Evolutionary conservation across 2,797 vertebrate genomes (phyloP), one percentile per base, ranked within the genome.

Genomic region (Malurus splendens): DNA sequence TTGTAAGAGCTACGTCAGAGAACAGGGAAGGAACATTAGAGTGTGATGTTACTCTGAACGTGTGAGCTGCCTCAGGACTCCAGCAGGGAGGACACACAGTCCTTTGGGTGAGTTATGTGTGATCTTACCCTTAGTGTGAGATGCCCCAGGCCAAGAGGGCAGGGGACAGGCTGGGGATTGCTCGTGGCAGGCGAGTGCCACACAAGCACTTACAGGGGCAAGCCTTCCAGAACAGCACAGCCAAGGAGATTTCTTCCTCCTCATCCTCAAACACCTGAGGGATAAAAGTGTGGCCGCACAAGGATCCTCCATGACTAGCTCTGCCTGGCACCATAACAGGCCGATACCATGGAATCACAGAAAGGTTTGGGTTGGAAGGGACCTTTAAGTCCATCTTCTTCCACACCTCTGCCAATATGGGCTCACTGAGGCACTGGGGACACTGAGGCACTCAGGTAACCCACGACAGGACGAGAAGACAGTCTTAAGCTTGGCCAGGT

Each of bases 291-390:
- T 4, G 42, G 19, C 8, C 36, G 54, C 20, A 23, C 16, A 30
- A 32, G 12, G 12, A 32, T 4, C 23, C 9, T 47, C 6, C 11
- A 6, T 0, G 1, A 7, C 54, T 3, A 32, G 13, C n/a, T 0
- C 0, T 2, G 9, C 1, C 4, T 6, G 14, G 48, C 28, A 42
- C 15, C n/a, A 10, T 8, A 27, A 22, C 47, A 17, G 15, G 12
- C 1, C 0, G 0, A 10, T 2, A 9, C 9, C 42, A 24, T 0
- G 3, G 6, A 30, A 36, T 45, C 45, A 54, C 33, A 19, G 30
- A 14, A 7, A 17, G 15, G 18, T 23, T 60, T 27, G 47, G 33
- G 25, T 17, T 54, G 18, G 60, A 59, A 66, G 9, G 8, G 12
- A 54, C 33, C 47, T 9, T 19, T 2, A 73, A 60, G 15, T 12